These are phyloP conservation scores for Emydocephalus ijimae DNA, from an alignment of 2,113 vertebrate genomes.

Conservation along the genomic window DNA sequence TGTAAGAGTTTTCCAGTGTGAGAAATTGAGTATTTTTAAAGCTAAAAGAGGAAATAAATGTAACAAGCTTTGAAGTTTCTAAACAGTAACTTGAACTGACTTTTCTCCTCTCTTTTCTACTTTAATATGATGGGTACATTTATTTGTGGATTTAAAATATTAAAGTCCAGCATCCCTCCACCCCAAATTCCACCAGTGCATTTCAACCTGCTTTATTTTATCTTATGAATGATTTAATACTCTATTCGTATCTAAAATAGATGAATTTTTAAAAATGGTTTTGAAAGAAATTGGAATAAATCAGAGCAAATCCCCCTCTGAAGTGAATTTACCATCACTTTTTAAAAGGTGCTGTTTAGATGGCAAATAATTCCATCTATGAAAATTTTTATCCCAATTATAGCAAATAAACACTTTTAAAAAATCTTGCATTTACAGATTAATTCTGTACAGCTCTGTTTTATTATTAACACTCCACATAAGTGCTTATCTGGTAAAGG, in stretches of 20 bases:
- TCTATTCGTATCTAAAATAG: not conserved
- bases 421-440: not conserved
- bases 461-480: not conserved
- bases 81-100: not conserved
- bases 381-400: not conserved
- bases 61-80: not conserved
- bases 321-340: not conserved
- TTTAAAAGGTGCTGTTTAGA: not conserved
- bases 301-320: not conserved
- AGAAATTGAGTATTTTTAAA: not conserved
- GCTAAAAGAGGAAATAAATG: not conserved
- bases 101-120: not conserved
- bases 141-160: not conserved
- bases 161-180: not conserved
- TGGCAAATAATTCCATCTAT: not conserved
- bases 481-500: not conserved
- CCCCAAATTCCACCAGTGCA: not conserved
- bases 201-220: not conserved
- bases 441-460: not conserved
- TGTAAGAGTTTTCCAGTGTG: not conserved
- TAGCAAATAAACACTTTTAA: not conserved
- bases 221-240: not conserved
- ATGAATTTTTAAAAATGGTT: not conserved
- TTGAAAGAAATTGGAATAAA: not conserved
- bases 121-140: not conserved